These are phyloP conservation scores for Xenotilapia flavipinnis DNA, from an alignment of 2,113 vertebrate genomes.

Conservation along the genomic window DNA sequence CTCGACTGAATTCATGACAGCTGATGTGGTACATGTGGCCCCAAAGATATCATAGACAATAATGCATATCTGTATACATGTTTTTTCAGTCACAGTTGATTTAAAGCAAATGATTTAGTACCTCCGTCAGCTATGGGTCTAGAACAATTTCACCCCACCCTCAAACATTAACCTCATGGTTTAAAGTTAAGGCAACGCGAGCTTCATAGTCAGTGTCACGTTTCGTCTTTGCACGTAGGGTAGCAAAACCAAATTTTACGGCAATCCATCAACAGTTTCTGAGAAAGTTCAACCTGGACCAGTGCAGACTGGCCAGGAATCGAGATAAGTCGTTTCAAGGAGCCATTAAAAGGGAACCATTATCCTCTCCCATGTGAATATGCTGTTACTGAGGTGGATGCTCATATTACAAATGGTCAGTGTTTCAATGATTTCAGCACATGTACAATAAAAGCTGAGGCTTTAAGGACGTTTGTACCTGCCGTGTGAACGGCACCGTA, in stretches of 20 bases:
- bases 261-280: background rate
- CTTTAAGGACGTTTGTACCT: background rate
- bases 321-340: background rate
- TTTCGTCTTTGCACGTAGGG: background rate
- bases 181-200: background rate
- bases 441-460: background rate
- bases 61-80: background rate
- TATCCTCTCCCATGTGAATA: background rate
- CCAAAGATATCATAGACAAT: background rate
- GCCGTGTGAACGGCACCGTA: background rate
- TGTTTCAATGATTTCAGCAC: background rate
- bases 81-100: background rate
- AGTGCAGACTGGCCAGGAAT: background rate
- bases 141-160: background rate
- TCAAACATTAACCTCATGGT: background rate
- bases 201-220: background rate
- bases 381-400: background rate
- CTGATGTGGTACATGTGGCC: background rate
- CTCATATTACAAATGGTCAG: background rate
- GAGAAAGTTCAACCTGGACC: background rate
- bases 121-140: background rate
- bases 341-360: background rate
- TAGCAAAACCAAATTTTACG: background rate
- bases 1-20: background rate
- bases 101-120: background rate